phyloP scores from a whole-genome alignment of 2,888 invertebrate species.

The Nephrotoma appendiculata region DNA sequence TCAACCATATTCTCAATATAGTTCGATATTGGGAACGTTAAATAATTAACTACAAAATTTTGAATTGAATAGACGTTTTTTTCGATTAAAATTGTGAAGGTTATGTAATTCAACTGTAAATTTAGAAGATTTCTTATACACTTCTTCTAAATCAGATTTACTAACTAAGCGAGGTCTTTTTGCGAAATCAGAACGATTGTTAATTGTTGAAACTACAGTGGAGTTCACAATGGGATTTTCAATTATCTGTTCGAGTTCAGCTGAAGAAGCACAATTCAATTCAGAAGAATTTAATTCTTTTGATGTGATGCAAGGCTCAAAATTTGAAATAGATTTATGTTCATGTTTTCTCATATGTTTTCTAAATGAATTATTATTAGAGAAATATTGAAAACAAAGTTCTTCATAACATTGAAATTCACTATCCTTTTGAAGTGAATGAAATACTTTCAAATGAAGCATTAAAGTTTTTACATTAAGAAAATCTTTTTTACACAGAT shows the following conservation, averaged over 20 bases:
- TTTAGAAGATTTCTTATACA: not conserved
- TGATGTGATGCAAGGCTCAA: not conserved
- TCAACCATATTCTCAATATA: too few species aligned
- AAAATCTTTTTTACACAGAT: not conserved
- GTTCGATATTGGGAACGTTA: too few species aligned
- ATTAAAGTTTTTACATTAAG: not conserved
- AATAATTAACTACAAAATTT: too few species aligned
- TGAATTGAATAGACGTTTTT: not conserved
- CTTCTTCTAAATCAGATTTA: constrained; percentile 1
- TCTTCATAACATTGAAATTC: not conserved
- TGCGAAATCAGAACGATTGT: not conserved
- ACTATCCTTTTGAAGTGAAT: not conserved
- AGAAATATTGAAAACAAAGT: not conserved
- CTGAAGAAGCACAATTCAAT: not conserved
- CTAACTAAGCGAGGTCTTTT: not conserved
- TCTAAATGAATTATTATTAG: not conserved
- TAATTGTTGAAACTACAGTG: not conserved
- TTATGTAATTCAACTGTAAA: not conserved
- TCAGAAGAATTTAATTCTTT: not conserved
- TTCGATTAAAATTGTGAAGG: constrained; percentile 1
- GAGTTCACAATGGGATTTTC: not conserved
- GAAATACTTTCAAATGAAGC: constrained; percentile 4
- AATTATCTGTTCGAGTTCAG: not conserved
- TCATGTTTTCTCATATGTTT: not conserved
- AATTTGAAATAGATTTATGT: not conserved